Base-by-base conservation (phyloP, 2,888 invertebrate species). In the Clostera curtula region DNA sequence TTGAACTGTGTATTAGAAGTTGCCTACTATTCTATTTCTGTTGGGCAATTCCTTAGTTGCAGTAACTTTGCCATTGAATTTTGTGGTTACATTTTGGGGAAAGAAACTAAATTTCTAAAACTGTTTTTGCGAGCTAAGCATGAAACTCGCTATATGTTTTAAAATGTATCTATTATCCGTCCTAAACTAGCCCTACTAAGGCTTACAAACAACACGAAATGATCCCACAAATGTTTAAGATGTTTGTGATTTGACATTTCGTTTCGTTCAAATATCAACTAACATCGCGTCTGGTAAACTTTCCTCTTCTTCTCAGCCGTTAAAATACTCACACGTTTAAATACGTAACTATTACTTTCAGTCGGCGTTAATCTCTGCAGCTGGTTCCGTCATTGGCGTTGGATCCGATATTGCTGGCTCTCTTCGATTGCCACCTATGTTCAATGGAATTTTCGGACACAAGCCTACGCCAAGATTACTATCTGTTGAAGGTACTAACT, bases 371-470 rank as follows among this genome's bases (percentile, higher is more conserved):
- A 79, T 96, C 40, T 89, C 92, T 0, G 86, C 93, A 14, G 95
- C 89, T 10, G 95, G 92, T 5, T 93, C 95, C 0, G 67, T 95
- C 3, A 80, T 95, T 14, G 93, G 96, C 5, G 79, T 96, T 7
- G 94, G 93, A 1, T 95, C 95, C 1, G 97, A 97, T 61, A 91
- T 97, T 26, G 95, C 93, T 0, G 97, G 97, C 1, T 96, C 95
- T 2, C 89, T 95, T 7, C 86, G 97, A 24, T 86, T 97, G 53
- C 97, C 97, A 0, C 90, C 95, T 1, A 92, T 93, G 87, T 96
- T 94, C 68, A 95, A 93, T 55, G 97, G 97, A 11, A 88, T 97
- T 29, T 97, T 91, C 77, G 96, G 96, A n/a, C 96, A 97, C 64
- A 96, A 96, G 58, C 93, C 96, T 0, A 89, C 93, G 20, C 89